phyloP scores from a whole-genome alignment of 1,140 invertebrate species.

The Lithobius niger region DNA sequence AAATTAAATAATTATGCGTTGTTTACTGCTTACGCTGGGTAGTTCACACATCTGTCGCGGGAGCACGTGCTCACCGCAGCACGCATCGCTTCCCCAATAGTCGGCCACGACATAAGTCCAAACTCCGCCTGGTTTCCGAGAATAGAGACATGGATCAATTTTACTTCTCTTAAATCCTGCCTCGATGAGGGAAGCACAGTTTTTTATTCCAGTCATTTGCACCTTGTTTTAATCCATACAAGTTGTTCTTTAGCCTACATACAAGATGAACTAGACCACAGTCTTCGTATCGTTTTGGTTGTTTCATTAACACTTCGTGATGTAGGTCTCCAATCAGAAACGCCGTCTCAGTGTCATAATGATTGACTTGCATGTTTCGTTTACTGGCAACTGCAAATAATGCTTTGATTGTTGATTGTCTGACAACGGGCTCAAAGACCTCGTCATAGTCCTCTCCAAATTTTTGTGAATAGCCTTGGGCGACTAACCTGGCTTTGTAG shows the following conservation, averaged over 20 bases:
- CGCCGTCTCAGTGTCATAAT: background rate
- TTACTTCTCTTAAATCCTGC: background rate
- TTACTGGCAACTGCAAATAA: background rate
- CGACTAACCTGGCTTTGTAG: too few relatives aligned
- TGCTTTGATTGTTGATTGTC: background rate
- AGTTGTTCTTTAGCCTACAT: background rate
- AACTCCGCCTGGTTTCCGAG: background rate
- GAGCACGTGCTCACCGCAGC: too few relatives aligned
- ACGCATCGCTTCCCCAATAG: too few relatives aligned
- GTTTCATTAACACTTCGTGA: background rate
- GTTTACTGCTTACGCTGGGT: too few relatives aligned
- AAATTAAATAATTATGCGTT: too few relatives aligned
- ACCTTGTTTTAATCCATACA: conserved; percentile 1
- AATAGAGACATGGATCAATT: background rate
- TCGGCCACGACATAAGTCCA: too few relatives aligned
- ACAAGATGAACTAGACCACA: background rate
- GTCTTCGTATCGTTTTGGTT: background rate
- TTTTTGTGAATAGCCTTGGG: too few relatives aligned
- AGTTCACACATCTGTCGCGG: too few relatives aligned
- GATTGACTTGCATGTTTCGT: background rate
- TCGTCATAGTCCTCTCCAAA: too few relatives aligned
- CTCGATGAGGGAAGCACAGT: background rate
- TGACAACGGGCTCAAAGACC: background rate
- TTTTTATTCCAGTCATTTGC: background rate
- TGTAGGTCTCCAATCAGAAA: background rate